phyloP scores from a whole-genome alignment of 1,140 invertebrate genomes.

The Lethrus apterus region DNA sequence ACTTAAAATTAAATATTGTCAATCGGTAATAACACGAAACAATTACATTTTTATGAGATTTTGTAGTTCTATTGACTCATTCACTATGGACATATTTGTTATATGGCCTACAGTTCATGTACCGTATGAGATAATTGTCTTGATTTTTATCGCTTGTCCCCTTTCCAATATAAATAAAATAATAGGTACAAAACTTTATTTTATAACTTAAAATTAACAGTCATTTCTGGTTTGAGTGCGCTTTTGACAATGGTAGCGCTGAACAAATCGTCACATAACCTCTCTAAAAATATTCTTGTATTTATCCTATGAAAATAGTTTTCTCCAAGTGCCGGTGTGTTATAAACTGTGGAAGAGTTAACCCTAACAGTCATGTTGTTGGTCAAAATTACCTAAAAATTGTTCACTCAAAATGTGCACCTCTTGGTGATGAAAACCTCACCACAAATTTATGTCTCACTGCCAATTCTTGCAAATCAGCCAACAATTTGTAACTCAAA shows the following conservation, averaged over 20 bases:
- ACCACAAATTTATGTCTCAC: slow-evolving; percentile 27
- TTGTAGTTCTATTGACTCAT: no score
- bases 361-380: slow-evolving; percentile 49
- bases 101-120: no score
- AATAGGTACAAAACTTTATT: not conserved
- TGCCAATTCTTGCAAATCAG: slow-evolving; percentile 25
- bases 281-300: slow-evolving; percentile 17
- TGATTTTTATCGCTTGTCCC: no score
- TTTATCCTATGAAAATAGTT: slow-evolving; percentile 27
- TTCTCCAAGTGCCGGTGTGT: slow-evolving; percentile 26
- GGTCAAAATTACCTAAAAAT: slow-evolving; percentile 44
- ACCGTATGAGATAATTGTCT: no score
- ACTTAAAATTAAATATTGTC: no score
- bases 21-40: no score
- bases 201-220: slow-evolving; percentile 1
- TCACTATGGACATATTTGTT: no score
- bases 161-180: no score
- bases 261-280: not conserved
- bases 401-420: no score
- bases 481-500: slow-evolving; percentile 25
- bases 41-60: no score
- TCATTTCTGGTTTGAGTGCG: not conserved
- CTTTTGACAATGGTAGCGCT: slow-evolving; percentile 11
- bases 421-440: no score
- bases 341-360: slow-evolving; percentile 33